Percentiles rank a stretch among this genome's conserved stretches.
phyloP scores from a whole-genome alignment of 2,113 vertebrate species.

The Myotis brandtii region DNA sequence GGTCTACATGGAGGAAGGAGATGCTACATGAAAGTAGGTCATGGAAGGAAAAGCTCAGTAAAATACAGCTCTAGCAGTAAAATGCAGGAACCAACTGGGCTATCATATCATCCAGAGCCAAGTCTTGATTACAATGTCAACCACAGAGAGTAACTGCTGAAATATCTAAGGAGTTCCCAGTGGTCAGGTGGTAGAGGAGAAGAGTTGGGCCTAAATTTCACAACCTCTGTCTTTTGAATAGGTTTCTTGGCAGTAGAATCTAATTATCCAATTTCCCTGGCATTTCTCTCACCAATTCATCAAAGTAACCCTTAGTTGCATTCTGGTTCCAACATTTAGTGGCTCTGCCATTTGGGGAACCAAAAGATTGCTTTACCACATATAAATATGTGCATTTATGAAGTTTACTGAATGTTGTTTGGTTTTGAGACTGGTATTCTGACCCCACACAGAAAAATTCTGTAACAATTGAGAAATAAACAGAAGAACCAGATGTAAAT shows the following conservation, averaged over 20 bases:
- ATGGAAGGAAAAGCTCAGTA: not conserved
- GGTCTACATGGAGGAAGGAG: not conserved
- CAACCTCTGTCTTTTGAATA: not conserved
- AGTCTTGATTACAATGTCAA: not conserved
- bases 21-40: not conserved
- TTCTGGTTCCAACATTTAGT: not conserved
- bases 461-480: not conserved
- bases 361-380: slow-evolving; percentile 10
- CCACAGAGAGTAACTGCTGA: not conserved
- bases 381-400: not conserved
- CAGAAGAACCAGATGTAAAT: not conserved
- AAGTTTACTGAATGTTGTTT: not conserved
- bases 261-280: not conserved
- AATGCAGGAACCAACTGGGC: not conserved
- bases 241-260: not conserved
- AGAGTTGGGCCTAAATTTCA: not conserved
- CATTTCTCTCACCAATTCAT: not conserved
- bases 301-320: not conserved
- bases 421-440: not conserved
- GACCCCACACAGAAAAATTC: not conserved
- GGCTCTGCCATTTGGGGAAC: not conserved
- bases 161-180: not conserved
- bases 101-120: not conserved
- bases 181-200: not conserved
- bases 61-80: slow-evolving; percentile 29